These are phyloP conservation scores for Chelidonichthys spinosus DNA, from an alignment of 2,797 vertebrate species.

Conservation along the genomic window DNA sequence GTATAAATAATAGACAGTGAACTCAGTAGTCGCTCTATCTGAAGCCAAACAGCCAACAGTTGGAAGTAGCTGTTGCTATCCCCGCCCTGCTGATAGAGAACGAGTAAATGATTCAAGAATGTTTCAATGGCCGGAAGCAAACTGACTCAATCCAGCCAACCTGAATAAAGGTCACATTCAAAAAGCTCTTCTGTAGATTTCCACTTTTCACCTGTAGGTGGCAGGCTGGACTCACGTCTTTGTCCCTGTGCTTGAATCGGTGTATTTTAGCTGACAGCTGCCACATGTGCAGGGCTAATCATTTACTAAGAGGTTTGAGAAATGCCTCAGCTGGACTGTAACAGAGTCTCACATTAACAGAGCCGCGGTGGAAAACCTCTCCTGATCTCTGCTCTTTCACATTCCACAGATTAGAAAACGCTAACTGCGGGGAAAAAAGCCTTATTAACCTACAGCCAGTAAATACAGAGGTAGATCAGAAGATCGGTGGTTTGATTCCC, in stretches of 20 bases:
- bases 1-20: background rate
- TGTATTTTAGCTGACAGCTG: constrained; percentile 63
- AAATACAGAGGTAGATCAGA: background rate
- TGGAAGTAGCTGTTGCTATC: constrained; percentile 17
- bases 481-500: too few species aligned
- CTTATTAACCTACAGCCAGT: constrained; percentile 10
- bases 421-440: constrained; percentile 15
- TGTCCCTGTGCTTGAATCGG: constrained; percentile 18
- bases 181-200: constrained; percentile 5
- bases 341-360: constrained; percentile 82
- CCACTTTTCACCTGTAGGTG: constrained; percentile 43
- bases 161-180: constrained; percentile 41
- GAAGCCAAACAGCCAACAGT: background rate
- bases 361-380: constrained; percentile 39
- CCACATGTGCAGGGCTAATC: constrained; percentile 76
- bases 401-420: constrained; percentile 51
- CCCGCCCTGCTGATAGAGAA: constrained; percentile 17
- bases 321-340: constrained; percentile 71
- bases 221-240: constrained; percentile 40
- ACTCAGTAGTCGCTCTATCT: background rate
- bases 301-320: constrained; percentile 74
- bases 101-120: constrained; percentile 37
- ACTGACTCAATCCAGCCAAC: constrained; percentile 25
- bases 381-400: constrained; percentile 38
- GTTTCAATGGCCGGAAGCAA: constrained; percentile 10